Evolutionary conservation across 1,140 invertebrate species (phyloP).

Genomic region (Cephus cinctus): DNA sequence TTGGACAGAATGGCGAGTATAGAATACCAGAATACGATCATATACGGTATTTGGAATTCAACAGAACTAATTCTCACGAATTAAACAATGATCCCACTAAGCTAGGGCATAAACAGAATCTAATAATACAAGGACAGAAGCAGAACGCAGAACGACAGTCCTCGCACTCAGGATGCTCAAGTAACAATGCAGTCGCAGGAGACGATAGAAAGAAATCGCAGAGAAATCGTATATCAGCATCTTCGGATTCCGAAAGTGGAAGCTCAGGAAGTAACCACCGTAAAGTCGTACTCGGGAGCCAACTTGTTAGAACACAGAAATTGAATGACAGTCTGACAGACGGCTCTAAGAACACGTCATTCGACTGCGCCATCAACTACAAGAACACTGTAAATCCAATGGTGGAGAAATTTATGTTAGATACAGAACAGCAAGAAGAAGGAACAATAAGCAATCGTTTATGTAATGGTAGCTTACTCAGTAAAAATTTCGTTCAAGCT

Average conservation of each 20-base stretch:
- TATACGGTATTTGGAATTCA: not conserved
- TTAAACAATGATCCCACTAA: not conserved
- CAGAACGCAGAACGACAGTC: not conserved
- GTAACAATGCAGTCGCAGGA: too few relatives aligned
- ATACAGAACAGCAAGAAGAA: not conserved
- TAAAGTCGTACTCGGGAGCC: too few relatives aligned
- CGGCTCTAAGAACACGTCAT: not conserved
- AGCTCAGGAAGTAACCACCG: too few relatives aligned
- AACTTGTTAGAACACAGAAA: too few relatives aligned
- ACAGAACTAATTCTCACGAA: not conserved
- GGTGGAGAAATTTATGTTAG: constrained; percentile 6
- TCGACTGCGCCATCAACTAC: constrained; percentile 1
- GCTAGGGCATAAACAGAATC: too few relatives aligned
- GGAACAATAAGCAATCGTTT: not conserved
- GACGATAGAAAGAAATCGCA: not conserved
- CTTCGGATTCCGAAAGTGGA: not conserved
- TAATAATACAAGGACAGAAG: too few relatives aligned
- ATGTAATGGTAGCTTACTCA: not conserved
- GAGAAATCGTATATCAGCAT: not conserved
- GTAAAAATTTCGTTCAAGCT: not conserved
- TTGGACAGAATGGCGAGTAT: constrained; percentile 1
- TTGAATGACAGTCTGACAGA: too few relatives aligned
- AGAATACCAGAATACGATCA: constrained; percentile 2
- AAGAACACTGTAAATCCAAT: constrained; percentile 3
- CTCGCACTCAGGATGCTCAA: too few relatives aligned